Conservation (phyloP, 1,140 invertebrate species). For the Caenorhabditis brenneri region DNA sequence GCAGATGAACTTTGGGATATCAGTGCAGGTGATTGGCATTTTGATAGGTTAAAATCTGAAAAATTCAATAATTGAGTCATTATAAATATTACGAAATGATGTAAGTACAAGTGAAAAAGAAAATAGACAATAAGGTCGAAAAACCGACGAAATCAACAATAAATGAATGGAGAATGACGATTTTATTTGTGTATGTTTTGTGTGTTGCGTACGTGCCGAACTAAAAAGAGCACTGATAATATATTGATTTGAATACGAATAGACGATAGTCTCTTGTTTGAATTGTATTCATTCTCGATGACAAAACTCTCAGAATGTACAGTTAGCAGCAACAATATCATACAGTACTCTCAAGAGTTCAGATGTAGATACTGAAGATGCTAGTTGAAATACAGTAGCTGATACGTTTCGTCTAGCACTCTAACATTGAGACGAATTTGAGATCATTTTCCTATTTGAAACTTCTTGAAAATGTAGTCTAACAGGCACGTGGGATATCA, state of each 20-base stretch:
- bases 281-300: no score
- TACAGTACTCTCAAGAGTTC: no score
- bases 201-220: not conserved
- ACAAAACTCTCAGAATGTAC: not conserved
- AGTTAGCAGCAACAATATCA: not conserved
- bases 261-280: no score
- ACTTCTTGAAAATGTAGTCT: no score
- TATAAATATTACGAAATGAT: not conserved
- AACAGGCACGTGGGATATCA: no score
- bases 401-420: no score
- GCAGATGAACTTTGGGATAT: slow-evolving; percentile 46
- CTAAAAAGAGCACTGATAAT: not conserved
- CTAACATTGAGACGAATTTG: no score
- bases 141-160: not conserved
- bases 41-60: not conserved
- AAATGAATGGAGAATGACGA: not conserved
- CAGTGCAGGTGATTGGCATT: slow-evolving; percentile 37
- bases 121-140: no score
- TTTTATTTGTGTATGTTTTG: not conserved
- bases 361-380: no score
- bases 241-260: not conserved
- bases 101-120: not conserved
- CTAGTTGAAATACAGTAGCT: no score
- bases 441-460: no score
- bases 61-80: not conserved